Evolutionary conservation across 2,113 vertebrate species (phyloP), one percentile per base, ranked within the genome.

Genomic region (Solenodon paradoxus): DNA sequence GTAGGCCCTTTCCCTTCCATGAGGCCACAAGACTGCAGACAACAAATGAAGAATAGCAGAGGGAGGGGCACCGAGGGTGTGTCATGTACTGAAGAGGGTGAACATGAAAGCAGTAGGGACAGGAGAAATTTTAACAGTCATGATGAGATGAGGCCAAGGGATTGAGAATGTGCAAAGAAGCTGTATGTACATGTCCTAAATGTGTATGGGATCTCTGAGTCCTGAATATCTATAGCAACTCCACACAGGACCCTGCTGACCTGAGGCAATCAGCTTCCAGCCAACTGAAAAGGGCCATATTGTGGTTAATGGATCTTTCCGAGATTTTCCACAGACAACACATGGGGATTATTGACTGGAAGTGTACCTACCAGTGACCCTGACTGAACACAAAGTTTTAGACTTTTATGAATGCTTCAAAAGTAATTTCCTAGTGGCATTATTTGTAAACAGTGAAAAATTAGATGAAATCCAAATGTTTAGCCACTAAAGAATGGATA

Each of bases 371-470:
- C 47, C 49, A 68, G 17, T 45, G 51, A 85, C 89, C 28, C 74
- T 88, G 42, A 92, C 81, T 59, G 13, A 96, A 84, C 64, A 91
- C 7, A 11, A 84, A 91, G 77, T 35, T 81, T 40, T 68, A 35
- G 12, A 59, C 16, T 49, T 95, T 42, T 75, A 38, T 19, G 8
- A 45, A 84, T 75, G 59, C 15, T 86, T 92, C 45, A 75, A 90
- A 87, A 74, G 17, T 30, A 40, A 81, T 72, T 83, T 82, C 40
- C 53, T 85, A 68, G 17, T 68, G 55, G 11, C 61, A 88, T 63
- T 75, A 28, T 57, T 92, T 47, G 12, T 90, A 85, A 88, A 88
- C 9, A 49, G 22, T 55, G 61, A 63, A 53, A 85, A 96, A 38
- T 66, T 9, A 88, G 40, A 80, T 81, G 68, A 92, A 81, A 92